Evolutionary conservation across 2,113 vertebrate species (phyloP), one percentile per base, ranked within the genome.

Genomic region (Ictidomys tridecemlineatus): DNA sequence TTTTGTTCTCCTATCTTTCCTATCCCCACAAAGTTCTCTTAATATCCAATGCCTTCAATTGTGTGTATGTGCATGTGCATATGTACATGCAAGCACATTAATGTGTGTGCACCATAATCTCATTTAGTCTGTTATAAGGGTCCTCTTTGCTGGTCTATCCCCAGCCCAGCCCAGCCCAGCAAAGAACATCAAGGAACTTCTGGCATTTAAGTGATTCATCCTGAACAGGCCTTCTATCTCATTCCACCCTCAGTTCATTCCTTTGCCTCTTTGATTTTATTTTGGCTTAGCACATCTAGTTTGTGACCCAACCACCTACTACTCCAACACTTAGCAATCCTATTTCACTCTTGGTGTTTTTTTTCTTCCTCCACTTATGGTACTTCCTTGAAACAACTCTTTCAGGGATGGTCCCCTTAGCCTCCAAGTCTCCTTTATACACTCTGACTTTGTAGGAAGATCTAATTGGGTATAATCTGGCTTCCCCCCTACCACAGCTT

Each of bases 141-240:
- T 91, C 42, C 22, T 96, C 82, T 73, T 12, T 65, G 51, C 45
- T 72, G 80, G 22, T 86, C 86, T 93, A 39, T 37, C 74, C 34
- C 61, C 14, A 92, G 65, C 48, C 32, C 61, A 78, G 70, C 56
- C 61, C 17, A 92, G 65, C 48, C 32, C 61, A 78, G 70, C 56
- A 95, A 86, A 93, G 30, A 95, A 82, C 4, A 4, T 89, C 56
- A 95, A 69, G 53, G 70, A 96, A 83, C 39, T 61, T 73, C 34
- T 56, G 63, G 45, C 39, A 80, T 82, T 90, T 45, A 48, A 72
- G 42, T 32, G 28, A 93, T 94, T 63, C 65, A 87, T 72, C 12
- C 80, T 76, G 10, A 92, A 58, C 5, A 58, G 42, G 51, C 48
- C 48, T 76, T 85, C 61, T 24, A 2, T 91, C 72, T 93, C 42